Conservation (phyloP, 2,113 vertebrate species). For the Heterochromis multidens region DNA sequence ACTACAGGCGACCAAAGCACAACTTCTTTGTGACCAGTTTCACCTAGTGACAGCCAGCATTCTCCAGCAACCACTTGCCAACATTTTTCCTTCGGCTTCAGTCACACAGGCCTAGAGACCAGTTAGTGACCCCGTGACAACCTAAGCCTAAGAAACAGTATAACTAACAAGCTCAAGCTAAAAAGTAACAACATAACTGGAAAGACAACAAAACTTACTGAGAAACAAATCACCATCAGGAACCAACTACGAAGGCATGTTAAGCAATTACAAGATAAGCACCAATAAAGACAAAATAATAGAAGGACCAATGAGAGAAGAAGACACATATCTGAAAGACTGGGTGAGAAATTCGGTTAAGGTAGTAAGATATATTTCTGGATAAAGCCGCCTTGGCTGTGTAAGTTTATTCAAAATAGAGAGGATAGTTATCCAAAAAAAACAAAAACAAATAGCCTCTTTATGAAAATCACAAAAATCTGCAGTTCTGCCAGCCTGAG, state of each 20-base stretch:
- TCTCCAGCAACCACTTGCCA: neutral
- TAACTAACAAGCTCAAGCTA: neutral
- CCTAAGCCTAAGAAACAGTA: neutral
- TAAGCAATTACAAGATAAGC: neutral
- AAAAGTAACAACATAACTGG: neutral
- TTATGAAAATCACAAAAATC: neutral
- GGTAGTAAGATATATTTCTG: neutral
- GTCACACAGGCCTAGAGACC: neutral
- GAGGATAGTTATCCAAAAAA: neutral
- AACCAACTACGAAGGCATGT: neutral
- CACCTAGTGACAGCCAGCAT: rapidly evolving
- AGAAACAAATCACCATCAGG: neutral
- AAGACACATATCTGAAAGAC: neutral
- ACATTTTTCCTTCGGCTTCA: neutral
- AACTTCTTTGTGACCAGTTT: rapidly evolving
- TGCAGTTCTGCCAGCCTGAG: neutral
- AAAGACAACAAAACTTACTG: neutral
- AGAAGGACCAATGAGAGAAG: neutral
- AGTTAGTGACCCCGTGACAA: neutral
- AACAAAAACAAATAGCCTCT: neutral
- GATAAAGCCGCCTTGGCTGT: neutral
- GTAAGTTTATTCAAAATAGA: neutral
- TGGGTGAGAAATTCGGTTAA: neutral
- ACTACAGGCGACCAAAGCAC: neutral
- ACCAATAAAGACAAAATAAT: neutral